Evolutionary conservation across 2,888 invertebrate genomes (phyloP), one percentile per base, ranked within the genome.

Genomic region (Drosophila maculinotata): DNA sequence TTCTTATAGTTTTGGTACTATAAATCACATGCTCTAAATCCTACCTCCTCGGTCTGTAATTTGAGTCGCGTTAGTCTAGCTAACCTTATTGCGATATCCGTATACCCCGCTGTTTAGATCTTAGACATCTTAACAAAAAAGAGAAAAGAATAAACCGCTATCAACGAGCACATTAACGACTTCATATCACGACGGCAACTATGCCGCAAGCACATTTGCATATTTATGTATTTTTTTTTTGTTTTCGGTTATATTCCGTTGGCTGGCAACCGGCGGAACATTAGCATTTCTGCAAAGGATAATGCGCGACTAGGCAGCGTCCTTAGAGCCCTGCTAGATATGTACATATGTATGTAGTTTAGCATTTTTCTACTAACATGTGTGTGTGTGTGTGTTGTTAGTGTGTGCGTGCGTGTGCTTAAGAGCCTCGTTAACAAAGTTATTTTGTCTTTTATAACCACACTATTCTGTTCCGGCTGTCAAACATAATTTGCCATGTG

Each of bases 381-480:
- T 20, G 12, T 15, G 48, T 38, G 23, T 9, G 42, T 30, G 12
- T 47, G 20, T 28, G 17, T 9, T 17, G 2, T 23, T 20, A 9
- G 42, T 51, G 64, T 62, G 68, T 20, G 69, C 51, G 62, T 75
- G 83, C 64, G 71, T 84, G 84, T 72, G 54, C 66, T 76, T 81
- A 83, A 84, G 80, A 72, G 79, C 81, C 75, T 84, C 86, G 86
- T 84, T 84, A 86, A 86, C 84, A 84, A 84, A 86, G 86, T 84
- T 86, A 84, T 84, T 84, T 84, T 84, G 84, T 84, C 84, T 83
- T 84, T 86, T 84, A 86, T 84, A 72, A 66, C 75, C 52, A 17
- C 66, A 71, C 64, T 73, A 77, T 77, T 83, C 57, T 66, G 69
- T 78, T 65, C 57, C 51, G 48, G 42, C 64, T 81, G 81, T 84